Evolutionary conservation across 2,113 vertebrate genomes (phyloP).

Genomic region (Brachionichthys hirsutus): DNA sequence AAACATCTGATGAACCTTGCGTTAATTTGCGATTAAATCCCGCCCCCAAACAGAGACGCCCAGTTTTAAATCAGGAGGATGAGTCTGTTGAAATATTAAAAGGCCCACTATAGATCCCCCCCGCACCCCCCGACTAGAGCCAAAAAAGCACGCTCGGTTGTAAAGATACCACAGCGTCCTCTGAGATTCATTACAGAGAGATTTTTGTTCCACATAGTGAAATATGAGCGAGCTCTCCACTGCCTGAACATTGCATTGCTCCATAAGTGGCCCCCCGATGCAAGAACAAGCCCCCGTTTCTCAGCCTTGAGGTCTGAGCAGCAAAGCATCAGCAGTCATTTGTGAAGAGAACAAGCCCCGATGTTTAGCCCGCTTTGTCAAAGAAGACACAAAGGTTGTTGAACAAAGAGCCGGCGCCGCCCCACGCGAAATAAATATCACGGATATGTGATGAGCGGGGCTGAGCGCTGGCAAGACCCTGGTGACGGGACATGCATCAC

Average conservation of each 20-base stretch:
- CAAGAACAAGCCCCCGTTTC: constrained; percentile 43
- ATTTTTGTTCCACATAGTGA: constrained; percentile 71
- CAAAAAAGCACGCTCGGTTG: constrained; percentile 43
- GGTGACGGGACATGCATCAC: no score
- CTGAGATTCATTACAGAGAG: constrained; percentile 67
- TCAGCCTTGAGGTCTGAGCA: constrained; percentile 27
- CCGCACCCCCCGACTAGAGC: constrained; percentile 17
- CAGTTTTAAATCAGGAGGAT: constrained; percentile 36
- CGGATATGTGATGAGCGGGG: constrained; percentile 13
- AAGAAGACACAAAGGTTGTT: constrained; percentile 24
- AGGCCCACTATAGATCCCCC: constrained; percentile 27
- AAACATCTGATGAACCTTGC: constrained; percentile 18
- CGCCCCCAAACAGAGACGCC: constrained; percentile 7
- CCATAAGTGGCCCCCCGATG: constrained; percentile 49
- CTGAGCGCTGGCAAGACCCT: no score
- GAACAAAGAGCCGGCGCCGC: constrained; percentile 3
- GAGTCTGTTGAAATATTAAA: constrained; percentile 50
- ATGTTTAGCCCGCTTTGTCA: constrained; percentile 52
- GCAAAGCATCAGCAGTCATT: constrained; percentile 48
- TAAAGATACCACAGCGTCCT: constrained; percentile 59
- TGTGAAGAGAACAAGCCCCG: constrained; percentile 41
- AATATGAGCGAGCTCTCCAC: constrained; percentile 64
- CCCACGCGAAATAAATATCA: constrained; percentile 32
- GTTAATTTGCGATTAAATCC: constrained; percentile 22
- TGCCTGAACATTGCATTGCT: constrained; percentile 61